Base-by-base conservation (phyloP, 2,888 invertebrate species). In the Epinotia nisella region DNA sequence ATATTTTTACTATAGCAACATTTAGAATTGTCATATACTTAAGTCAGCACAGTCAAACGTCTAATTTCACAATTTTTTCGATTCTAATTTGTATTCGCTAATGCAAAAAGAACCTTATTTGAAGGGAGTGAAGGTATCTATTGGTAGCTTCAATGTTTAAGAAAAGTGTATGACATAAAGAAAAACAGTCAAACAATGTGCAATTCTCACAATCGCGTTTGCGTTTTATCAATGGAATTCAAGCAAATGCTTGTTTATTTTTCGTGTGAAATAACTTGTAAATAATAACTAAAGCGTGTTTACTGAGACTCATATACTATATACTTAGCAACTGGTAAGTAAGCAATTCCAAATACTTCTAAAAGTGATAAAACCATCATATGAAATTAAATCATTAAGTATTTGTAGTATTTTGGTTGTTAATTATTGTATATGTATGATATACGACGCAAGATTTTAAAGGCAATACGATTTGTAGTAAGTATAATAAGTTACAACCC, bases 151-250 rank as follows among this genome's bases (percentile, higher is more conserved):
- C 3, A 17, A 13, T 0, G 15, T 17, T 15, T 49, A 17, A 17
- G n/a, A 19, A 41, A 41, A 56, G 4, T 15, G 11, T 56, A 21
- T 66, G 15, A 41, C n/a, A 9, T 56, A n/a, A 5, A n/a, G 41
- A 19, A 24, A n/a, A 66, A 24, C 11, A 24, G 15, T 55, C 56
- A 56, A 72, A 45, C 67, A 67, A 21, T 55, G 21, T 39, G 39
- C 58, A 39, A 61, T 67, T 24, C 56, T 58, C 56, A 39, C 39
- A 74, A 74, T 74, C 70, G 74, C 66, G 66, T 66, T 56, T 62
- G 70, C 61, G 51, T 70, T n/a, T n/a, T 74, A 67, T 70, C 70
- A 66, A 67, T 49, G 56, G 60, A 67, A 70, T 74, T 56, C 41
- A 73, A 41, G 24, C 62, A 45, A 51, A 59, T 64, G 49, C 58